Conservation (phyloP, 2,113 vertebrate genomes). For the Thermophis baileyi region DNA sequence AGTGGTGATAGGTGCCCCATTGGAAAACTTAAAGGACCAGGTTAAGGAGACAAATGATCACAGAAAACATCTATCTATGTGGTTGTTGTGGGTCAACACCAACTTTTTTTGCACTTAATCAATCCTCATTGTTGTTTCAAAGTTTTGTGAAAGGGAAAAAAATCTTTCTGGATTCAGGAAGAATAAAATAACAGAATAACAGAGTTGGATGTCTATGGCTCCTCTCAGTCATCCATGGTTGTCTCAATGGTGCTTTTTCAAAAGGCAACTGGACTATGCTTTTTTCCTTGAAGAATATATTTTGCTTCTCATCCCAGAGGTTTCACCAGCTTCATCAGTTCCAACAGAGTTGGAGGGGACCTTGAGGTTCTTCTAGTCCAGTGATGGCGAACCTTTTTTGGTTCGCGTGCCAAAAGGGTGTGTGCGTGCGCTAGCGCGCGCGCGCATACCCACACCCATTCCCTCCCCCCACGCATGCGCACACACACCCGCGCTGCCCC, state of each 20-base stretch:
- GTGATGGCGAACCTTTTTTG: too few relatives aligned
- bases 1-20: background rate
- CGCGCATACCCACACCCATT: too few relatives aligned
- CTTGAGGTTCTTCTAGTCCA: background rate
- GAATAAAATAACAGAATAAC: background rate
- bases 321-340: background rate
- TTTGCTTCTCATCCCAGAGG: background rate
- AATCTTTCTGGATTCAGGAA: background rate
- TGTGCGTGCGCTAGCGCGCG: too few relatives aligned
- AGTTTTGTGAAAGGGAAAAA: background rate
- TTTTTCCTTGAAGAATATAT: background rate
- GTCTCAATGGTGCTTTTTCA: too few relatives aligned
- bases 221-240: background rate
- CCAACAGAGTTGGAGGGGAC: background rate
- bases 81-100: background rate
- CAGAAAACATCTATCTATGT: background rate
- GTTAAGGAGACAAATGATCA: background rate
- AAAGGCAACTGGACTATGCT: background rate
- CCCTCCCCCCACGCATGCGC: too few relatives aligned
- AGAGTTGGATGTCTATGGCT: background rate
- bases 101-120: background rate
- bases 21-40: background rate
- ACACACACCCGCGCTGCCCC: too few relatives aligned
- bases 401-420: too few relatives aligned
- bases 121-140: background rate